Conservation (phyloP, 1,140 invertebrate genomes). For the Grapholita molesta region DNA sequence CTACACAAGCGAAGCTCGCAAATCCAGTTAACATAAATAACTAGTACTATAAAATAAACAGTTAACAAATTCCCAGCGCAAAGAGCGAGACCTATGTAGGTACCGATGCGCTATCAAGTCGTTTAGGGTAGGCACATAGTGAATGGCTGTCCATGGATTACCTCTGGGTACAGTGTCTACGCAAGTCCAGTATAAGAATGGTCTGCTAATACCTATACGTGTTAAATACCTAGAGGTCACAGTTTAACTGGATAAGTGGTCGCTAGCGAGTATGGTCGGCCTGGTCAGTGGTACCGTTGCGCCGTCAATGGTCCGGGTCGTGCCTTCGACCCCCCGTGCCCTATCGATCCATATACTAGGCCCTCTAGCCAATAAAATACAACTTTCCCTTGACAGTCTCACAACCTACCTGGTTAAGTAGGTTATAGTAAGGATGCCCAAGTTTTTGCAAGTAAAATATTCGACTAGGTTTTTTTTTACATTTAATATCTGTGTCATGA, state of each 20-base stretch:
- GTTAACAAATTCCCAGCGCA: background rate
- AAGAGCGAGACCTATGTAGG: background rate
- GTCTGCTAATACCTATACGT: background rate
- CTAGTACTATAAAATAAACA: background rate
- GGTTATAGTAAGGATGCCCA: background rate
- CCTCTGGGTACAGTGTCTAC: background rate
- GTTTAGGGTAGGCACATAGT: background rate
- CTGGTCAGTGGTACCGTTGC: conserved; percentile 59
- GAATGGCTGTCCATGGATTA: background rate
- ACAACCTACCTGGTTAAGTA: no score
- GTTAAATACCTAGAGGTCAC: background rate
- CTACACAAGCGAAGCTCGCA: no score
- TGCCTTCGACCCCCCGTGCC: conserved; percentile 57
- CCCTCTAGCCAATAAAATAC: conserved; percentile 27
- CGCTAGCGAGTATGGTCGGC: background rate
- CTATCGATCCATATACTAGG: conserved; percentile 58
- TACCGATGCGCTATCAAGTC: background rate
- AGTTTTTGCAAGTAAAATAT: background rate
- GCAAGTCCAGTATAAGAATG: background rate
- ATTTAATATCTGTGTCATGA: no score
- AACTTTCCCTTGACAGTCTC: conserved; percentile 18
- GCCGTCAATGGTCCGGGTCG: conserved; percentile 50
- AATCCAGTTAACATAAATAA: background rate
- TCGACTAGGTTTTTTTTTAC: no score
- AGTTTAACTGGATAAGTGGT: background rate